Conservation (phyloP, 2,797 vertebrate genomes). For the Zalophus californianus region DNA sequence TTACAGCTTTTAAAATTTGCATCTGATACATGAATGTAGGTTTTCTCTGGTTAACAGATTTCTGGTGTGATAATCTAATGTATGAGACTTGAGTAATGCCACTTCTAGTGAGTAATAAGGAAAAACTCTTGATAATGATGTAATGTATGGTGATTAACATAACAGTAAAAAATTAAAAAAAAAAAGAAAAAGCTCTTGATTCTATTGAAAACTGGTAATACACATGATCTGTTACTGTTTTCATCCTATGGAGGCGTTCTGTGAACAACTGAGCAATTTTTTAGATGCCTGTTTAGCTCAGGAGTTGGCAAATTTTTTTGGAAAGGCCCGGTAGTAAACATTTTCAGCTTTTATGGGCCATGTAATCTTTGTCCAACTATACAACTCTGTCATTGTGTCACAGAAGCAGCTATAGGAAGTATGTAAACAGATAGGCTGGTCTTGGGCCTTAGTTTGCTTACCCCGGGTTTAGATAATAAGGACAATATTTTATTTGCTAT, state of each 20-base stretch:
- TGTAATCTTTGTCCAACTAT: neutral
- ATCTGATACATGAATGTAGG: neutral
- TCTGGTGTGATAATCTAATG: neutral
- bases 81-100: neutral
- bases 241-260: neutral
- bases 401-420: neutral
- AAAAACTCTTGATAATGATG: neutral
- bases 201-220: neutral
- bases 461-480: neutral
- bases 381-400: neutral
- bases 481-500: neutral
- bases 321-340: neutral
- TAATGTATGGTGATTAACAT: too few relatives aligned
- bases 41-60: slow-evolving; percentile 9
- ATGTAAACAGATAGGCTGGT: neutral
- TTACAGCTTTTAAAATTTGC: neutral
- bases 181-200: neutral
- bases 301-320: neutral
- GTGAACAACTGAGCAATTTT: neutral
- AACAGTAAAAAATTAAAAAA: too few relatives aligned
- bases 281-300: neutral
- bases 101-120: neutral
- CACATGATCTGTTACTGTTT: neutral
- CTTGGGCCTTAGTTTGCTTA: neutral
- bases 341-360: neutral